Percentiles rank a stretch among this genome's conserved stretches.
Conservation (phyloP, 2,113 vertebrate species). For the Tragelaphus strepsiceros region DNA sequence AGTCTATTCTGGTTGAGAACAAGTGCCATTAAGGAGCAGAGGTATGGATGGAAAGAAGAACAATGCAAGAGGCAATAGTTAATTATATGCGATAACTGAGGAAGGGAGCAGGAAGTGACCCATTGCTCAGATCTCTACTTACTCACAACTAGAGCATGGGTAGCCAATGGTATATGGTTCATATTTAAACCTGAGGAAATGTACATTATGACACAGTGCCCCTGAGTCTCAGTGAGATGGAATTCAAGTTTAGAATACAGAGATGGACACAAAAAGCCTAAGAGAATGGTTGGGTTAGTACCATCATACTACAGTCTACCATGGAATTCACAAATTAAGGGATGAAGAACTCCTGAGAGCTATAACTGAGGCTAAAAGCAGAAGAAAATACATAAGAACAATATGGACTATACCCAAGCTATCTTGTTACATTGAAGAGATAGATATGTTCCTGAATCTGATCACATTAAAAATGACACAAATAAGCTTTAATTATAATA, state of each 20-base stretch:
- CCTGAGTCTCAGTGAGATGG: background rate
- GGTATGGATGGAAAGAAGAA: background rate
- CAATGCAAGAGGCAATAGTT: accelerated
- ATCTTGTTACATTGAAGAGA: background rate
- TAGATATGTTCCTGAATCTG: background rate
- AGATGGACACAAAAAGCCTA: background rate
- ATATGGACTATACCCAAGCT: background rate
- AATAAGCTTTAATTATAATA: background rate
- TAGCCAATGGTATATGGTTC: background rate
- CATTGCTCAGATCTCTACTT: background rate
- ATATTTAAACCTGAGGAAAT: background rate
- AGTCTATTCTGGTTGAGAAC: background rate
- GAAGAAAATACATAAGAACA: background rate
- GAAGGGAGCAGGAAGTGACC: background rate
- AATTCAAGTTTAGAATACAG: background rate
- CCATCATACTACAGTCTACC: accelerated
- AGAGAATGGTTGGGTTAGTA: background rate
- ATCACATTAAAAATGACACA: background rate
- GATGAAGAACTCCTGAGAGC: background rate
- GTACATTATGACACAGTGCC: background rate
- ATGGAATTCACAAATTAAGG: background rate
- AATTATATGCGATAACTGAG: background rate
- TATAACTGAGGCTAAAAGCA: background rate
- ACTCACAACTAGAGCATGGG: background rate
- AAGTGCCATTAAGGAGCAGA: background rate